Evolutionary conservation across 2,113 vertebrate species (phyloP).

Genomic region (Hyaena hyaena): DNA sequence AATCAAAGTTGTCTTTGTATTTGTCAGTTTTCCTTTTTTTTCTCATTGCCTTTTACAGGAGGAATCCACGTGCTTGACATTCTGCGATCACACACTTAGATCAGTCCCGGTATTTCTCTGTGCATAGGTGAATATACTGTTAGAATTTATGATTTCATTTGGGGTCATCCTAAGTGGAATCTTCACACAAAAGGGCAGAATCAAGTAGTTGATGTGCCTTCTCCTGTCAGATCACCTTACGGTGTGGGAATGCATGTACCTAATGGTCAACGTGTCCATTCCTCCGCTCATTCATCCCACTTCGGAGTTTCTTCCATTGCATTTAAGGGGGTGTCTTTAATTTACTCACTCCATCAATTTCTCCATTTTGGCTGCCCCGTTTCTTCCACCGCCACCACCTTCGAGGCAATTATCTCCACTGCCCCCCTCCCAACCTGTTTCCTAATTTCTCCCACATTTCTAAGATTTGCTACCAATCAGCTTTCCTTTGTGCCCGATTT

Average conservation of each 20-base stretch:
- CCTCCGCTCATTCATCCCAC: rapidly evolving
- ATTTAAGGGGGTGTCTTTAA: not conserved
- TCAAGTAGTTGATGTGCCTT: too few relatives aligned
- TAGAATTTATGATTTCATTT: not conserved
- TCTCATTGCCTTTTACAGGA: not conserved
- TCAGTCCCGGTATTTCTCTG: not conserved
- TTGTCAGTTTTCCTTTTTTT: not conserved
- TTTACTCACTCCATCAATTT: not conserved
- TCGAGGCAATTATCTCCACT: not conserved
- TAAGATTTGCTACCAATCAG: too few relatives aligned
- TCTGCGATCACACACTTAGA: not conserved
- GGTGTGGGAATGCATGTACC: not conserved
- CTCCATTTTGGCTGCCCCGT: not conserved
- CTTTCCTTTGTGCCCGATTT: not conserved
- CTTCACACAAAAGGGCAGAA: not conserved
- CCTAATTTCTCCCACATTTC: not conserved
- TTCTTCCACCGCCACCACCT: not conserved
- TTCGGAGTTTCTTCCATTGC: not conserved
- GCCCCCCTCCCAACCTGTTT: rapidly evolving
- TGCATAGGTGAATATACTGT: not conserved
- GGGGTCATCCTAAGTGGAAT: not conserved
- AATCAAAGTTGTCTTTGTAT: not conserved
- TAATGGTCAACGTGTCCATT: too few relatives aligned
- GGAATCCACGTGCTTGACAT: not conserved
- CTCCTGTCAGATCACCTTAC: not conserved